A percentile compares a stretch with the other conserved stretches of the same genome.
Evolutionary conservation across 2,113 vertebrate genomes (phyloP).

Genomic region (Micronycteris hirsuta): DNA sequence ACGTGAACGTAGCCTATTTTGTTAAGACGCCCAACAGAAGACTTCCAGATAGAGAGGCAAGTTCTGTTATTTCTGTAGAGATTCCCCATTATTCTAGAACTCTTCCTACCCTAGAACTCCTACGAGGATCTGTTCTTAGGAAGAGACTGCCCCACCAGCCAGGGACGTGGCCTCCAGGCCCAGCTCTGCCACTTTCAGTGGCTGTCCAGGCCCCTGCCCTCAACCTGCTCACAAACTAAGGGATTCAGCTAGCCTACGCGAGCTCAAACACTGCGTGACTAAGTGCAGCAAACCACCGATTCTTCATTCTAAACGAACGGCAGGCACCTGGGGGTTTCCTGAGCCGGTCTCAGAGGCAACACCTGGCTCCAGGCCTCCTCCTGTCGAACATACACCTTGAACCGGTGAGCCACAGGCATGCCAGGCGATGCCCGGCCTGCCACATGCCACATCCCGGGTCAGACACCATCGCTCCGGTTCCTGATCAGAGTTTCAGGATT

Average conservation of each 20-base stretch:
- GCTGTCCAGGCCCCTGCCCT: not conserved
- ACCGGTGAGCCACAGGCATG: not conserved
- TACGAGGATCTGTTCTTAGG: not conserved
- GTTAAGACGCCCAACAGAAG: not conserved
- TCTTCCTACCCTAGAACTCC: not conserved
- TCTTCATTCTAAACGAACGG: not conserved
- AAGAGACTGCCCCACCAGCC: not conserved
- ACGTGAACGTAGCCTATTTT: not conserved
- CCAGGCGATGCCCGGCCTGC: not conserved
- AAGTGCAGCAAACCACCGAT: not conserved
- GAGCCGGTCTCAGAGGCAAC: not conserved
- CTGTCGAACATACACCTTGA: not conserved
- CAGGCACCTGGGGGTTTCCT: not conserved
- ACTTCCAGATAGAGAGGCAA: not conserved
- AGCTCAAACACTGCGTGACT: not conserved
- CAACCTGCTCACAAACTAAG: not conserved
- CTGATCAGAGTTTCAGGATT: not conserved
- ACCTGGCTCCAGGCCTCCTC: not conserved
- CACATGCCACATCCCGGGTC: not conserved
- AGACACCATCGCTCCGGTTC: not conserved
- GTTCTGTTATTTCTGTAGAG: not conserved
- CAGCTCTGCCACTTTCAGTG: not conserved
- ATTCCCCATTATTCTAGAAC: not conserved
- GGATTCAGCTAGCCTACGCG: accelerated
- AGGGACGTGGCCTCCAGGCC: not conserved